Base-by-base conservation (phyloP, 2,888 invertebrate species). In the Drosophila anceps region DNA sequence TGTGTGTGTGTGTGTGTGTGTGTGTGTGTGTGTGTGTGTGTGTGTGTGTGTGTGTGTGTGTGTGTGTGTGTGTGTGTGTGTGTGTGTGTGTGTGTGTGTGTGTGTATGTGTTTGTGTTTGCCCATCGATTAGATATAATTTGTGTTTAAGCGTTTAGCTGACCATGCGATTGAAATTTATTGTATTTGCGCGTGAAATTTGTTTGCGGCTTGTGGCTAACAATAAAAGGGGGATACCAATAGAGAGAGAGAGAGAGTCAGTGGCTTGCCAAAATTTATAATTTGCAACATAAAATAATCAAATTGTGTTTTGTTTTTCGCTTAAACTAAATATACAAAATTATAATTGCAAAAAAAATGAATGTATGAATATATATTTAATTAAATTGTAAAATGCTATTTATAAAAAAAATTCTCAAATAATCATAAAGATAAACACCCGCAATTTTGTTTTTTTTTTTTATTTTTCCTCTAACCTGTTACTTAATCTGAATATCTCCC, bases 131-230 rank as follows among this genome's bases (percentile, higher is more conserved):
- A 75, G 74, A 79, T 68, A 71, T 71, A 65, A 81, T 76, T 62
- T 50, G 53, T 51, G 61, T 68, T 71, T 65, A 71, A 67, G 39
- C 67, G 71, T 67, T 64, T 69, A 65, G 75, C 58, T 72, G 60
- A 43, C 55, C 54, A 62, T 46, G 59, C 43, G 68, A 58, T 69
- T 68, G 46, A 44, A 46, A 59, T 70, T 58, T 71, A 67, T 84
- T 69, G 69, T 70, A 54, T 81, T 81, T 77, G 64, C 73, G 77
- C 71, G 77, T 84, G 73, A 78, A 84, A 84, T 84, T 84, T 80
- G 83, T 80, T 83, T 84, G 83, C 37, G 84, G 83, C 54, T 39
- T 62, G 51, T 37, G 63, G 64, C 44, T 15, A 51, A 27, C 54
- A 24, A 51, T 39, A 39, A 48, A 27, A n/a, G 13, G 13, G 12